Evolutionary conservation across 2,797 vertebrate genomes (phyloP).

Genomic region (Stomatorhinus walkeri): DNA sequence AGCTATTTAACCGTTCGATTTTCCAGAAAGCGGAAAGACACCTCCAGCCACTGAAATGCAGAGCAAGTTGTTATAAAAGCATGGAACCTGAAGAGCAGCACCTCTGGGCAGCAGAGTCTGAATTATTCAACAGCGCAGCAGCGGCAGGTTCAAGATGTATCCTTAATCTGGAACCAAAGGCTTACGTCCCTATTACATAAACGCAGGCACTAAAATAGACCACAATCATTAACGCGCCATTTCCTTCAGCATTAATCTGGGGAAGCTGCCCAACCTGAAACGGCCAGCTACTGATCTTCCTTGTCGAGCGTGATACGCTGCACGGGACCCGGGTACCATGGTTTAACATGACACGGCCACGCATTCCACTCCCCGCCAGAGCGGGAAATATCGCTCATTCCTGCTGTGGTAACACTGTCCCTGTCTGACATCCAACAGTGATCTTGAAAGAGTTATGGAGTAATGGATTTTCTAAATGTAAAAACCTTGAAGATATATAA

Average conservation of each 20-base stretch:
- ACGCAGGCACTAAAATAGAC: background rate
- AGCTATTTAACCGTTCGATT: background rate
- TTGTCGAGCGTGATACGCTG: background rate
- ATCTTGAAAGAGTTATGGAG: background rate
- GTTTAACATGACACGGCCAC: background rate
- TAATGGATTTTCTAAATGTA: background rate
- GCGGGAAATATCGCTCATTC: background rate
- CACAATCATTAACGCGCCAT: conserved; percentile 1
- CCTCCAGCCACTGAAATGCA: background rate
- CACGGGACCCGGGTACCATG: background rate
- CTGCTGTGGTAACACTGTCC: background rate
- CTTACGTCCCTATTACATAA: conserved; percentile 5
- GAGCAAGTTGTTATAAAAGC: background rate
- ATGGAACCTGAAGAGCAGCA: background rate
- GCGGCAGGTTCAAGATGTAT: background rate
- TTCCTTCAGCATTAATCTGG: background rate
- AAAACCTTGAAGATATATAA: background rate
- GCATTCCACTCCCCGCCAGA: background rate
- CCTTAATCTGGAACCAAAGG: background rate
- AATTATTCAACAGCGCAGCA: background rate
- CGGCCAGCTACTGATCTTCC: background rate
- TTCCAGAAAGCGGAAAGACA: background rate
- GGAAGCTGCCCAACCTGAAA: background rate
- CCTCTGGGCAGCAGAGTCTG: background rate
- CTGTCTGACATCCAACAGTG: background rate